Conservation (phyloP, 2,797 vertebrate genomes). For the Peromyscus eremicus region DNA sequence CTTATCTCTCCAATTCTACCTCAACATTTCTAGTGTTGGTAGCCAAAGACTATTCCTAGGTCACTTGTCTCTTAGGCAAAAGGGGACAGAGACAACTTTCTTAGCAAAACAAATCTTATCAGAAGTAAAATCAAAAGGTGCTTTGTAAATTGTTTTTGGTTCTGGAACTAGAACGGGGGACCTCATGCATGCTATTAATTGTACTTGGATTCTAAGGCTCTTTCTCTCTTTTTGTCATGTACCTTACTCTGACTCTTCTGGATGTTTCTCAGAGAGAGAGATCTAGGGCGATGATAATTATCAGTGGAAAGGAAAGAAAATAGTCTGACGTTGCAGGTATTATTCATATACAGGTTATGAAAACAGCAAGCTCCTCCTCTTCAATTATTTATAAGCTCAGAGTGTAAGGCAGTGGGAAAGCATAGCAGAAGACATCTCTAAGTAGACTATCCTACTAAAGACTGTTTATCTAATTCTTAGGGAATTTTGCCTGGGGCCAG, state of each 20-base stretch:
- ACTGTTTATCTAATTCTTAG: slow-evolving; percentile 41
- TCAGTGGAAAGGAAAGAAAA: slow-evolving; percentile 41
- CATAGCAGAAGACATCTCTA: slow-evolving; percentile 37
- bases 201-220: slow-evolving; percentile 9
- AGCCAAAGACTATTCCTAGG: not conserved
- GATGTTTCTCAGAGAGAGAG: slow-evolving; percentile 50
- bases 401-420: not conserved
- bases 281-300: slow-evolving; percentile 60
- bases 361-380: slow-evolving; percentile 54
- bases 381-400: not conserved
- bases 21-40: slow-evolving; percentile 45
- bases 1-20: not conserved
- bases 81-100: not conserved
- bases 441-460: slow-evolving; percentile 31
- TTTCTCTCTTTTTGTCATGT: slow-evolving; percentile 35
- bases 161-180: not conserved
- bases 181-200: slow-evolving; percentile 21
- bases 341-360: slow-evolving; percentile 61
- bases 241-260: slow-evolving; percentile 1
- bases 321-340: not conserved
- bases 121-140: slow-evolving; percentile 43
- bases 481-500: slow-evolving; percentile 54
- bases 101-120: slow-evolving; percentile 57
- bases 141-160: not conserved
- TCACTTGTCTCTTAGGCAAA: slow-evolving; percentile 36